These are phyloP conservation scores for Chiloscyllium plagiosum DNA, from an alignment of 2,113 vertebrate genomes.

Conservation along the genomic window DNA sequence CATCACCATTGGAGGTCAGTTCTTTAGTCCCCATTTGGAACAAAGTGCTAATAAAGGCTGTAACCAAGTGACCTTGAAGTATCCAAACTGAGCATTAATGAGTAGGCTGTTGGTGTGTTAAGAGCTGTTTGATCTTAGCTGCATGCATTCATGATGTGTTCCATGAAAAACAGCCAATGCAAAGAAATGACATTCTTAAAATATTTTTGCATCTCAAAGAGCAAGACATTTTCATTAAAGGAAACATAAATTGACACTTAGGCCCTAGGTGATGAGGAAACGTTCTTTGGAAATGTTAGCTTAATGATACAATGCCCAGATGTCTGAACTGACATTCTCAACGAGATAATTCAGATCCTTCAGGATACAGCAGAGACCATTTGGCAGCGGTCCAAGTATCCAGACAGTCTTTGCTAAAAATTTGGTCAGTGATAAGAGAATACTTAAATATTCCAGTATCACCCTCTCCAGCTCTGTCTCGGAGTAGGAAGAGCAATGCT, in stretches of 20 bases:
- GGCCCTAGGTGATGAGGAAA: neutral
- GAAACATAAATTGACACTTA: neutral
- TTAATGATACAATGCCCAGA: neutral
- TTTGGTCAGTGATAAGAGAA: neutral
- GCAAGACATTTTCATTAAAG: neutral
- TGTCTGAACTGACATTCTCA: neutral
- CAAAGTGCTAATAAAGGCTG: neutral
- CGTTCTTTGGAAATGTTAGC: constrained; percentile 1
- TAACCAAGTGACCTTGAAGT: neutral
- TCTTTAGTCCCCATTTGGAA: neutral
- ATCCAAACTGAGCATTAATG: neutral
- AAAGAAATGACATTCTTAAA: constrained; percentile 28
- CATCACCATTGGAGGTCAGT: neutral
- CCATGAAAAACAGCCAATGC: neutral
- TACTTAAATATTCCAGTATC: neutral
- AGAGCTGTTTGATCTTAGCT: neutral
- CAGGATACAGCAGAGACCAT: neutral
- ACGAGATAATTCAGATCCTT: neutral
- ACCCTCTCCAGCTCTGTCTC: neutral
- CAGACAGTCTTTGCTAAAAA: neutral
- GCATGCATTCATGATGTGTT: neutral
- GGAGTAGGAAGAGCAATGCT: neutral
- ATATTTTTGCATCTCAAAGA: neutral
- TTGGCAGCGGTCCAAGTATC: neutral
- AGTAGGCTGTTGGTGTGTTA: neutral